Conservation (phyloP, 2,888 invertebrate species). For the Argynnis bischoffii region DNA sequence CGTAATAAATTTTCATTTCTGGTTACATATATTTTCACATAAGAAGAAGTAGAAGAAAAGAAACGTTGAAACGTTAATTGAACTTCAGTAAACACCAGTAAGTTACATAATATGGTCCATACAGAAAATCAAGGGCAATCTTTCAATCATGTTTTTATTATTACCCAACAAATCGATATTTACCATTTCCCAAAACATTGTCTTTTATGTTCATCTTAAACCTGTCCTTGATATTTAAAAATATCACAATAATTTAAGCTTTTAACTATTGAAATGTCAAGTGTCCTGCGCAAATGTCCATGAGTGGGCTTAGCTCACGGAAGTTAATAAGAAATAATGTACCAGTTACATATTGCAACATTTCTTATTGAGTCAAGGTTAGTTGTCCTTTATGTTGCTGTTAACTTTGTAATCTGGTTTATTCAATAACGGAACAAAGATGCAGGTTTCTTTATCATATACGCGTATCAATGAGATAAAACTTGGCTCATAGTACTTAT, state of each 20-base stretch:
- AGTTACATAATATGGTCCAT: no score
- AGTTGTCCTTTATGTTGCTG: not conserved
- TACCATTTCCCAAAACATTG: slow-evolving; percentile 2
- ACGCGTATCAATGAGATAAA: not conserved
- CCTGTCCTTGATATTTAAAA: slow-evolving; percentile 19
- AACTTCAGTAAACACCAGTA: no score
- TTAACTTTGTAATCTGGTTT: not conserved
- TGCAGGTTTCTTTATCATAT: not conserved
- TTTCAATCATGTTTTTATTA: not conserved
- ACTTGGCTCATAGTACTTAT: not conserved
- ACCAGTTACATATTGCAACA: slow-evolving; percentile 18
- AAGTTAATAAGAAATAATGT: slow-evolving; percentile 24
- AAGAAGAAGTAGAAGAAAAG: no score
- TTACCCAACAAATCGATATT: not conserved
- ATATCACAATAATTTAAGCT: slow-evolving; percentile 15
- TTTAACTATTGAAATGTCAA: slow-evolving; percentile 30
- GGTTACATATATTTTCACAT: no score
- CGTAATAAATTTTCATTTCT: no score
- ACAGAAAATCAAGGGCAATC: not conserved
- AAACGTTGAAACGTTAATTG: no score
- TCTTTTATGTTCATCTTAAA: not conserved
- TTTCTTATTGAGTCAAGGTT: slow-evolving; percentile 36
- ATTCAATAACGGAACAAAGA: not conserved
- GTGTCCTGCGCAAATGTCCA: slow-evolving; percentile 6
- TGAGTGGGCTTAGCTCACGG: slow-evolving; percentile 24